Conservation (phyloP, 1,140 invertebrate species). For the Ostrea denselamellosa region DNA sequence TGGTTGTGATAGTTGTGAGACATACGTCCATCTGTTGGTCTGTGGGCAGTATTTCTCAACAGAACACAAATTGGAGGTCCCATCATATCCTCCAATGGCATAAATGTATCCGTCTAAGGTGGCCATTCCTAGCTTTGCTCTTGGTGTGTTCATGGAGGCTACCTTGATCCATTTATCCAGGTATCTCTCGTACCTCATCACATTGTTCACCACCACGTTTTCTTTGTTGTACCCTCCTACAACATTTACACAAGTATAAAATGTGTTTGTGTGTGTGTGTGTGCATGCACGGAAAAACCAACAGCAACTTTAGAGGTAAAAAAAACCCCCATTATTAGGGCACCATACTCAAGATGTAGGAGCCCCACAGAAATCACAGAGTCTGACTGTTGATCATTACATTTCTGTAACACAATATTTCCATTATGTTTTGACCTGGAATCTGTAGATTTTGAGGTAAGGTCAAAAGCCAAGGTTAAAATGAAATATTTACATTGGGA, state of each 20-base stretch:
- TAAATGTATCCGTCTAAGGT: constrained; percentile 62
- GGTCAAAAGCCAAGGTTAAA: no score
- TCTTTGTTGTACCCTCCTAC: constrained; percentile 54
- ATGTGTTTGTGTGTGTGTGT: no score
- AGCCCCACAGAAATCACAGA: no score
- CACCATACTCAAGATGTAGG: no score
- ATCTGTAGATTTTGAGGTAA: no score
- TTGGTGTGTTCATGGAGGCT: constrained; percentile 46
- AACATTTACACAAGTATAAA: background rate
- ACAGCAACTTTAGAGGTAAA: no score
- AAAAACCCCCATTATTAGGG: no score
- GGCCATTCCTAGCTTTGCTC: constrained; percentile 61
- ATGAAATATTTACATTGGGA: no score
- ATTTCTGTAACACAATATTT: no score
- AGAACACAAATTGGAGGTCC: constrained; percentile 53
- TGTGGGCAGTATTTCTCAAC: constrained; percentile 62
- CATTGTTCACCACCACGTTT: constrained; percentile 53
- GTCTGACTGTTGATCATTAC: no score
- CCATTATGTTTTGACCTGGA: no score
- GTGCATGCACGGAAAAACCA: no score
- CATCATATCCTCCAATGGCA: constrained; percentile 66
- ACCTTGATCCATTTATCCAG: constrained; percentile 55
- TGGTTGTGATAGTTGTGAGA: constrained; percentile 51
- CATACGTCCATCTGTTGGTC: constrained; percentile 61
- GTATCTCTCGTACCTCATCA: constrained; percentile 52